These are phyloP conservation scores for Argyrosomus regius DNA, from an alignment of 2,797 vertebrate species.

Conservation along the genomic window DNA sequence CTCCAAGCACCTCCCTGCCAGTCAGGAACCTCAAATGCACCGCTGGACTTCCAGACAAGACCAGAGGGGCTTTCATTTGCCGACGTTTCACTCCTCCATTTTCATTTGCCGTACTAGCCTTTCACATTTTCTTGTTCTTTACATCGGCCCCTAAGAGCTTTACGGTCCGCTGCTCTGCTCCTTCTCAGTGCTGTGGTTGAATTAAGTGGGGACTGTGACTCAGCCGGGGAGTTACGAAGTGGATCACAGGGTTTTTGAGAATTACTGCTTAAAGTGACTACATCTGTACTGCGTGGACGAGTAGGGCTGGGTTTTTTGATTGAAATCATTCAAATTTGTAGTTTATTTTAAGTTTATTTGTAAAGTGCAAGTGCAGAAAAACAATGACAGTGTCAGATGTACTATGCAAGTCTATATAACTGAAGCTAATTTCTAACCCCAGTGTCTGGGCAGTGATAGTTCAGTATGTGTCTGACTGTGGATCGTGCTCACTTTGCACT, in stretches of 20 bases:
- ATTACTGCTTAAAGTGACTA: conserved; percentile 37
- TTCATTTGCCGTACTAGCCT: conserved; percentile 52
- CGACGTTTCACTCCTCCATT: conserved; percentile 44
- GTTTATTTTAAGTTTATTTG: too few species aligned
- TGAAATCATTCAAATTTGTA: neutral
- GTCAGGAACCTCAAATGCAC: conserved; percentile 44
- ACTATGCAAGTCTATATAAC: too few species aligned
- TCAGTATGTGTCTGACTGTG: too few species aligned
- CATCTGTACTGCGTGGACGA: neutral
- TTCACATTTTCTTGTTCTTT: conserved; percentile 65
- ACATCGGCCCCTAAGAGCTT: conserved; percentile 63
- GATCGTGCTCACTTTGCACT: too few species aligned
- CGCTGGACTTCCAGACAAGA: conserved; percentile 35
- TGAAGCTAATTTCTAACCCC: too few species aligned
- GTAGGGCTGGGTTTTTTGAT: neutral
- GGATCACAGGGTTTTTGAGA: conserved; percentile 49
- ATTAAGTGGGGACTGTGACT: conserved; percentile 57
- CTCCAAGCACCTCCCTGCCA: conserved; percentile 27
- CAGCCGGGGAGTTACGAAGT: conserved; percentile 49
- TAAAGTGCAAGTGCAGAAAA: too few species aligned
- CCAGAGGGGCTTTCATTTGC: conserved; percentile 60
- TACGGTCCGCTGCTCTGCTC: conserved; percentile 45
- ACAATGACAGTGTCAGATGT: too few species aligned
- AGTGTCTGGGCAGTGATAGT: too few species aligned
- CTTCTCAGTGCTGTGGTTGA: conserved; percentile 44